Evolutionary conservation across 2,888 invertebrate species (phyloP).

Genomic region (Phengaris alcon): DNA sequence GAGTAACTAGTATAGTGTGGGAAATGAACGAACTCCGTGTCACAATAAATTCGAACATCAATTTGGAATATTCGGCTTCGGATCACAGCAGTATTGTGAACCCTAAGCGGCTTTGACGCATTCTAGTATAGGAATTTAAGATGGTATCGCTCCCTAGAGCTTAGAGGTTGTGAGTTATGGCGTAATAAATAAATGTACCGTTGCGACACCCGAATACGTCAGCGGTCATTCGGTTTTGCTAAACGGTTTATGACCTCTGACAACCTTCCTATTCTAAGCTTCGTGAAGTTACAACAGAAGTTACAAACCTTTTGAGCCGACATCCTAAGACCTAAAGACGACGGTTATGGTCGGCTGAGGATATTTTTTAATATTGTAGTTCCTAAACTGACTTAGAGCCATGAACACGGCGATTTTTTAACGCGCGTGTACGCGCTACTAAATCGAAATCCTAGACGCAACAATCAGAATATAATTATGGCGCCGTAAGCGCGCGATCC

Average conservation of each 20-base stretch:
- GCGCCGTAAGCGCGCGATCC: too few relatives aligned
- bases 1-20: not conserved
- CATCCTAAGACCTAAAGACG: not conserved
- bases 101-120: slow-evolving; percentile 64
- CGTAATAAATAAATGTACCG: slow-evolving; percentile 73
- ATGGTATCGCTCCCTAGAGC: slow-evolving; percentile 56
- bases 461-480: too few relatives aligned
- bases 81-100: slow-evolving; percentile 64
- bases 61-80: slow-evolving; percentile 60
- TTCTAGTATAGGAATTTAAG: slow-evolving; percentile 64
- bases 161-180: slow-evolving; percentile 72
- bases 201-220: slow-evolving; percentile 71
- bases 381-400: too few relatives aligned
- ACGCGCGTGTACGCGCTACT: too few relatives aligned
- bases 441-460: too few relatives aligned
- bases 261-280: not conserved
- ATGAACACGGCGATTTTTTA: too few relatives aligned
- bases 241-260: slow-evolving; percentile 36
- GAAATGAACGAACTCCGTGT: slow-evolving; percentile 5
- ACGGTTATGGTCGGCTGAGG: too few relatives aligned
- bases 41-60: slow-evolving; percentile 54
- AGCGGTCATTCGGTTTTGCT: slow-evolving; percentile 52
- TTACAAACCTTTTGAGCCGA: not conserved
- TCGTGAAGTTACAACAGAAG: not conserved
- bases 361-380: too few relatives aligned